phyloP scores from a whole-genome alignment of 2,113 vertebrate genomes.

The Condylura cristata region DNA sequence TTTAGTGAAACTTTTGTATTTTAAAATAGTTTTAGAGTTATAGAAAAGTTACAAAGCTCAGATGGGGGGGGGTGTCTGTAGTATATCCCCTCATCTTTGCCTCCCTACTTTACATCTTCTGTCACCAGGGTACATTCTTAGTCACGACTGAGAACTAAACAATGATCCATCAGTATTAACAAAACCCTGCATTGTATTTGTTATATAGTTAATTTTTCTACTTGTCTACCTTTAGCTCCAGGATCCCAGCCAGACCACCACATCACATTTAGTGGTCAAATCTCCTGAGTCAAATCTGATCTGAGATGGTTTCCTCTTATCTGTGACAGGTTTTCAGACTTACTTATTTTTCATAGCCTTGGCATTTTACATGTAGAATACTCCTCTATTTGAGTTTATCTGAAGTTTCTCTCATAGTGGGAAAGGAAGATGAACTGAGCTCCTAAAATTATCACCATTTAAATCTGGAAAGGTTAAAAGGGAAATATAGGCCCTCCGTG shows the following conservation, averaged over 20 bases:
- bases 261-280: neutral
- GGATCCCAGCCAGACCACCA: neutral
- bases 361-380: neutral
- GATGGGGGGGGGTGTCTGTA: neutral
- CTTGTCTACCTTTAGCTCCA: neutral
- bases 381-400: neutral
- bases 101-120: neutral
- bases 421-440: neutral
- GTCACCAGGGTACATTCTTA: neutral
- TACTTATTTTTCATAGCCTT: neutral
- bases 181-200: neutral
- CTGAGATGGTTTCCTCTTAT: neutral
- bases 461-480: constrained; percentile 15
- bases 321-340: neutral
- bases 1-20: neutral
- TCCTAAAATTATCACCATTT: neutral
- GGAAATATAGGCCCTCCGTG: too few species aligned
- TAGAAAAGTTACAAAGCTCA: neutral
- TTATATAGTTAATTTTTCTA: neutral
- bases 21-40: constrained; percentile 8
- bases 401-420: neutral
- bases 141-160: constrained; percentile 14
- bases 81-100: neutral
- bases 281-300: neutral
- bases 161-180: neutral